A percentile compares a stretch with the other conserved stretches of the same genome.
Conservation (phyloP, 2,797 vertebrate genomes). For the Microchirus variegatus region DNA sequence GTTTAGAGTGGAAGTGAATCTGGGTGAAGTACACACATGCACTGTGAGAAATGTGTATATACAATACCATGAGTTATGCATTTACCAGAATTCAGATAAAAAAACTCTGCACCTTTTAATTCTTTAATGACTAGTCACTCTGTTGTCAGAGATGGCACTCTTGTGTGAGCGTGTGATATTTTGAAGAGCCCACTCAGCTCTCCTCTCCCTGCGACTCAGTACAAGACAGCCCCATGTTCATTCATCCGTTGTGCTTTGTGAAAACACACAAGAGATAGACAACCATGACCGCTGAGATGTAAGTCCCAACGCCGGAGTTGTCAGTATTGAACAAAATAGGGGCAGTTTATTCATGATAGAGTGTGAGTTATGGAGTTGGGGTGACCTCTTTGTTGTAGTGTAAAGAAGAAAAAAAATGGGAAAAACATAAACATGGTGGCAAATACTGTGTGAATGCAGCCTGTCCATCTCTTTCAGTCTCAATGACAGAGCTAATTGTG, state of each 20-base stretch:
- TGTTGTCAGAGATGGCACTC: too few species aligned
- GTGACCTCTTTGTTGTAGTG: conserved; percentile 31
- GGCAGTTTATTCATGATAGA: conserved; percentile 21
- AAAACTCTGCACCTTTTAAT: too few species aligned
- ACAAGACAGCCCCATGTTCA: too few species aligned
- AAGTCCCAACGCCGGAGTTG: conserved; percentile 29
- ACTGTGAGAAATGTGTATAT: too few species aligned
- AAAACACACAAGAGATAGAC: conserved; percentile 42
- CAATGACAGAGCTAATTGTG: conserved; percentile 26
- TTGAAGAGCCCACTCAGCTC: too few species aligned
- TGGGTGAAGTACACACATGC: conserved; percentile 4
- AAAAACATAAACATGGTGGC: conserved; percentile 28
- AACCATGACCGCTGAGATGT: conserved; percentile 37
- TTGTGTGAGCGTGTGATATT: too few species aligned
- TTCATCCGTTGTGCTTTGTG: too few species aligned
- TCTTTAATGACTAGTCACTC: too few species aligned
- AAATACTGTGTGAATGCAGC: background rate
- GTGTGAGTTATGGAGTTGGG: conserved; percentile 50
- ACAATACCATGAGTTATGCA: too few species aligned
- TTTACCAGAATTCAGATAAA: too few species aligned
- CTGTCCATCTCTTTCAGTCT: too few species aligned
- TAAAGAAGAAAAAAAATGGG: conserved; percentile 40
- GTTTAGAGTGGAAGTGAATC: conserved; percentile 25
- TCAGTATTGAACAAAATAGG: background rate
- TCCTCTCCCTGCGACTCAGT: too few species aligned